Base-by-base conservation (phyloP, 2,888 invertebrate genomes). In the Troides helena region DNA sequence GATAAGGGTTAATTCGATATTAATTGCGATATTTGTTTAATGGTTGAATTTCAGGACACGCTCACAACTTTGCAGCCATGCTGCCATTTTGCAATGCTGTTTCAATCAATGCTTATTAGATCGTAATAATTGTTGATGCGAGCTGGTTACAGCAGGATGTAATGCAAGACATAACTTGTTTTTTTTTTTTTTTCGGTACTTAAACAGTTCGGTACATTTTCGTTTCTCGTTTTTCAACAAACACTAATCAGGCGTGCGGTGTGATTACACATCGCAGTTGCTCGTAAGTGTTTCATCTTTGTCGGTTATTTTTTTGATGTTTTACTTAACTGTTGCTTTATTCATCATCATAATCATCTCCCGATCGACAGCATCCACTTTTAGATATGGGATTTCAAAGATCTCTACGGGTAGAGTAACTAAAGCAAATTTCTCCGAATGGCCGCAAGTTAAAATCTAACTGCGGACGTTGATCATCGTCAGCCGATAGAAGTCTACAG, bases 41-140 rank as follows among this genome's bases (percentile, higher is more conserved):
- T 7, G 53, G 39, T 64, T 53, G 56, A 30, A 64, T 66, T 69
- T 62, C 66, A 66, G 62, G 56, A 56, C 25, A 36, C 61, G 30
- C 21, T 21, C 59, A 36, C 67, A 62, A 46, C 39, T 72, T 69
- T 63, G 67, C 65, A 67, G 67, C 57, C 67, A 46, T 62, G 68
- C 72, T 70, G 59, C 72, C 69, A 76, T 74, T 75, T 76, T 74
- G 75, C 72, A 76, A 80, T 69, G 71, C 72, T 70, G 74, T 76
- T 76, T 75, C 78, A 73, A 79, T 81, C 78, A 78, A 74, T 80
- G 82, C 70, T 82, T 80, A 82, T 78, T 80, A 81, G 82, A 80
- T 81, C 82, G 82, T 82, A 74, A 77, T 81, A 81, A 81, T 81
- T 77, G 78, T 74, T 65, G 74, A 69, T 70, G 71, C 68, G 70